These are phyloP conservation scores for Calephelis virginiensis DNA, from an alignment of 1,140 invertebrate species.

Conservation along the genomic window DNA sequence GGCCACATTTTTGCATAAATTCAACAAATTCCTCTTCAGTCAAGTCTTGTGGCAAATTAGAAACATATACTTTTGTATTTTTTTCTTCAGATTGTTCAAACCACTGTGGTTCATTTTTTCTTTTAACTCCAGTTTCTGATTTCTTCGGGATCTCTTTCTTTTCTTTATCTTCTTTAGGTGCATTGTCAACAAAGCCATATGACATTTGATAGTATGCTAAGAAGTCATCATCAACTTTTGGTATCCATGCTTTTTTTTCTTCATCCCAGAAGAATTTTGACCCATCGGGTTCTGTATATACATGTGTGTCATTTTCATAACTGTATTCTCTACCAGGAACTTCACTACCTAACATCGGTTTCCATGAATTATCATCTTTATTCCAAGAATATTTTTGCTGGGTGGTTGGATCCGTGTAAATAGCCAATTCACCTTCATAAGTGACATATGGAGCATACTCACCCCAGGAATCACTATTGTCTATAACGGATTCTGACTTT, in stretches of 20 bases:
- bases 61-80: conserved; percentile 98
- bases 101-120: conserved; percentile 85
- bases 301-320: conserved; percentile 88
- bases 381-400: conserved; percentile 85
- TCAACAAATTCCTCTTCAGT: conserved; percentile 94
- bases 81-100: conserved; percentile 95
- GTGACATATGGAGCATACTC: conserved; percentile 71
- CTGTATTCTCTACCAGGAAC: conserved; percentile 78
- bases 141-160: conserved; percentile 50
- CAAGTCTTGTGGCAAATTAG: conserved; percentile 93
- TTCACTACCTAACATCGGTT: conserved; percentile 60
- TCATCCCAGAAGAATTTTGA: conserved; percentile 94
- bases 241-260: conserved; percentile 95
- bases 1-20: conserved; percentile 97
- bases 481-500: neutral
- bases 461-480: conserved; percentile 38
- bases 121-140: conserved; percentile 54
- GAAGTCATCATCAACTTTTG: conserved; percentile 98
- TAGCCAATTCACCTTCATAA: conserved; percentile 83
- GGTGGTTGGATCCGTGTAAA: conserved; percentile 86
- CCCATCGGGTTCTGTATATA: conserved; percentile 93
- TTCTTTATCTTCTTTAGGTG: conserved; percentile 57
- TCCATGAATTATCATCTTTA: conserved; percentile 82
- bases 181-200: conserved; percentile 90
- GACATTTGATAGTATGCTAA: conserved; percentile 97